phyloP scores from a whole-genome alignment of 1,140 invertebrate species.

The Euglossa dilemma region DNA sequence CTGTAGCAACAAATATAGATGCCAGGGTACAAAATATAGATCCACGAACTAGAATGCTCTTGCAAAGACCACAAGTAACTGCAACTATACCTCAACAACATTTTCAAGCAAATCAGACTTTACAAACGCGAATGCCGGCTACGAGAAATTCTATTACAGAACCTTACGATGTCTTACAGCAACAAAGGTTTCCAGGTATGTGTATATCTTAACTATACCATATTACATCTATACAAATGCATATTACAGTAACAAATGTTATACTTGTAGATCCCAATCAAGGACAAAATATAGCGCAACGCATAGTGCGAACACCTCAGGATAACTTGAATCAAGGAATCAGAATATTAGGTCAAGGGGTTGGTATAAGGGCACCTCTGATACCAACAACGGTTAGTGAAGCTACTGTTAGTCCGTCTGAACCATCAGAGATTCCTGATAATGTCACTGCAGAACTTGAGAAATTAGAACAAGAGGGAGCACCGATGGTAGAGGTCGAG shows the following conservation, averaged over 20 bases:
- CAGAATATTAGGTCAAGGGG: slow-evolving; percentile 72
- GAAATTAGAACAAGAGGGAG: slow-evolving; percentile 89
- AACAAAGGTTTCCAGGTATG: slow-evolving; percentile 77
- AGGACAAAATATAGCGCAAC: slow-evolving; percentile 72
- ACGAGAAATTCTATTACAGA: slow-evolving; percentile 73
- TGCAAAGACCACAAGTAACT: slow-evolving; percentile 77
- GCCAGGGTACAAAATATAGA: slow-evolving; percentile 81
- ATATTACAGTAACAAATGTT: neutral
- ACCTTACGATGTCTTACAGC: slow-evolving; percentile 79
- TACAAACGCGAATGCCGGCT: slow-evolving; percentile 75
- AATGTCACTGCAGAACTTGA: slow-evolving; percentile 90
- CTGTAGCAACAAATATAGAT: slow-evolving; percentile 73
- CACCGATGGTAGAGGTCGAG: slow-evolving; percentile 87
- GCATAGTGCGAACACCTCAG: slow-evolving; percentile 72
- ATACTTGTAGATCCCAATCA: slow-evolving; percentile 73
- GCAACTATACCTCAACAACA: slow-evolving; percentile 73
- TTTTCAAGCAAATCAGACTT: slow-evolving; percentile 73
- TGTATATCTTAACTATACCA: slow-evolving; percentile 26
- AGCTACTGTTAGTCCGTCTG: slow-evolving; percentile 70
- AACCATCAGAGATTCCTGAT: slow-evolving; percentile 87
- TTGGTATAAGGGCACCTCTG: slow-evolving; percentile 71
- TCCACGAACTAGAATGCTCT: slow-evolving; percentile 80
- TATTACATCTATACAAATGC: neutral
- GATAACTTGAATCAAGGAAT: slow-evolving; percentile 76
- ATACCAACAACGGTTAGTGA: slow-evolving; percentile 75